A percentile compares a stretch with the other conserved stretches of the same genome.
phyloP scores from a whole-genome alignment of 1,140 invertebrate species.

The Globodera ellingtonae region DNA sequence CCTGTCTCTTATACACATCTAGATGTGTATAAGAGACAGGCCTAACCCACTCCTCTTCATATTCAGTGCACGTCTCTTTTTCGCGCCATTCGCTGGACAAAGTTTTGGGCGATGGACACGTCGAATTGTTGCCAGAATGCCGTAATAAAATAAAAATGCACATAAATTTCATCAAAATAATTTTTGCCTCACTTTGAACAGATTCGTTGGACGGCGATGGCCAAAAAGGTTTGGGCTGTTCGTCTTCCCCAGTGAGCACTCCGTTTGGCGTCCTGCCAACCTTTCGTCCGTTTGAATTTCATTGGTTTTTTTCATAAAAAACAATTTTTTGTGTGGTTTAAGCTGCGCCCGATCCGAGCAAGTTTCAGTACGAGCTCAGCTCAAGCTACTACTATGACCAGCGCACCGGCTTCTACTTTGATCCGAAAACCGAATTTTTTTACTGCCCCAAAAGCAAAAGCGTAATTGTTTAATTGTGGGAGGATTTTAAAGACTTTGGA shows the following conservation, averaged over 20 bases:
- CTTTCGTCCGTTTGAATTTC: background rate
- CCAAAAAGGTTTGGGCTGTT: background rate
- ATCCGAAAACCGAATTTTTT: constrained; percentile 55
- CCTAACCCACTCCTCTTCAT: background rate
- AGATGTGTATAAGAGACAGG: too few relatives aligned
- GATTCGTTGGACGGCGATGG: too few relatives aligned
- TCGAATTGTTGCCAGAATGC: background rate
- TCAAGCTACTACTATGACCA: constrained; percentile 96
- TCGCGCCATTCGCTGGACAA: background rate
- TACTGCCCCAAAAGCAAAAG: constrained; percentile 13
- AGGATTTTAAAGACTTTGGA: background rate
- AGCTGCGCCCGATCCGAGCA: constrained; percentile 78
- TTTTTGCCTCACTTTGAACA: too few relatives aligned
- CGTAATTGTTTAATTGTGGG: background rate
- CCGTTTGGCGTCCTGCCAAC: constrained; percentile 2
- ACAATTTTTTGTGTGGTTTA: background rate
- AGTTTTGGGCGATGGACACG: constrained; percentile 3
- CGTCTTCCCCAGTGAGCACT: background rate
- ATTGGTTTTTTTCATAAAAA: too few relatives aligned
- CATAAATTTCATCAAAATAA: too few relatives aligned
- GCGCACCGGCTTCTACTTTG: constrained; percentile 85
- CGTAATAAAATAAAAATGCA: background rate
- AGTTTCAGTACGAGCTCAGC: constrained; percentile 90
- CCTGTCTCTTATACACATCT: background rate
- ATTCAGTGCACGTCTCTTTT: constrained; percentile 1